phyloP scores from a whole-genome alignment of 2,797 vertebrate genomes.

The Enteromius treurensis region DNA sequence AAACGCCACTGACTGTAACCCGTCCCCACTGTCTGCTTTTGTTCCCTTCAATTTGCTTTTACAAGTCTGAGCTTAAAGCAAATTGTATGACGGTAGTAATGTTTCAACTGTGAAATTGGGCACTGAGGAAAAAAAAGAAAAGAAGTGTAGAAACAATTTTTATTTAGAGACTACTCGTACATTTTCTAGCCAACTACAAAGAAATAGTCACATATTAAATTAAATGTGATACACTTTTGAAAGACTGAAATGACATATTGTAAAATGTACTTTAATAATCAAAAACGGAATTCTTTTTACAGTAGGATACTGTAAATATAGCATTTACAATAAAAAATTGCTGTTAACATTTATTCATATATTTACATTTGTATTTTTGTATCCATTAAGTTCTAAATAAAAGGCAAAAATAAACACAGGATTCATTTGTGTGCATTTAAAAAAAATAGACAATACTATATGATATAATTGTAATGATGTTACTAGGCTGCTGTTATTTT shows the following conservation, averaged over 20 bases:
- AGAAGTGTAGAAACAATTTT: neutral
- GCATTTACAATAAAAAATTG: neutral
- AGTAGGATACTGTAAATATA: neutral
- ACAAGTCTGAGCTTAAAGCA: conserved; percentile 3
- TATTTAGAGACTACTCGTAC: neutral
- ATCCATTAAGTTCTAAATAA: neutral
- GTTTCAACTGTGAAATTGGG: neutral
- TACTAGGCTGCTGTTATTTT: neutral
- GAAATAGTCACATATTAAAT: neutral
- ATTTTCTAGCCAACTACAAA: neutral
- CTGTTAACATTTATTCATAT: neutral
- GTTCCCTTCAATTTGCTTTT: conserved; percentile 55
- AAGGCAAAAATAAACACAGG: too few relatives aligned
- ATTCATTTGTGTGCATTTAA: neutral
- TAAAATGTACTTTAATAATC: neutral
- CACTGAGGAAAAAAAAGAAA: too few relatives aligned
- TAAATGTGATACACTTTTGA: neutral
- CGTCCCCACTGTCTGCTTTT: conserved; percentile 27
- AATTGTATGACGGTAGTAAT: neutral
- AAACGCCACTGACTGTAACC: conserved; percentile 62
- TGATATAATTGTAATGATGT: neutral
- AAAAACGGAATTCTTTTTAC: neutral
- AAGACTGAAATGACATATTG: neutral
- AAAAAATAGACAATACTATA: neutral
- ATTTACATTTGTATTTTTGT: neutral